Percentiles rank a stretch among this genome's conserved stretches.
phyloP scores from a whole-genome alignment of 1,140 invertebrate genomes.

The Wiebesia pumilae region DNA sequence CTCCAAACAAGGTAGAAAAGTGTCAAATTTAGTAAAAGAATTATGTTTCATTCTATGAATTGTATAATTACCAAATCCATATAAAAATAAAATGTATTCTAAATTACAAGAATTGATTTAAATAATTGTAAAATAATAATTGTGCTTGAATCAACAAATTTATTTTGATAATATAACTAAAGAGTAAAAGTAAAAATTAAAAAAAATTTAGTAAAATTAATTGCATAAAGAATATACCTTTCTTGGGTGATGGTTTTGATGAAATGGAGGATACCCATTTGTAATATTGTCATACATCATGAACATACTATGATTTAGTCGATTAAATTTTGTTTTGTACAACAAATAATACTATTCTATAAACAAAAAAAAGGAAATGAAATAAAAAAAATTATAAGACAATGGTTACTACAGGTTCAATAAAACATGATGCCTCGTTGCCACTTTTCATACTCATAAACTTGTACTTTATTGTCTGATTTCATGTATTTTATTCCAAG shows the following conservation, averaged over 20 bases:
- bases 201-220: not conserved
- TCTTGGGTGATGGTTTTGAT: slow-evolving; percentile 27
- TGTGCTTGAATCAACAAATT: too few relatives aligned
- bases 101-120: too few relatives aligned
- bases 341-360: slow-evolving; percentile 38
- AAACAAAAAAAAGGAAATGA: slow-evolving; percentile 43
- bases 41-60: too few relatives aligned
- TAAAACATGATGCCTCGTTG: slow-evolving; percentile 1
- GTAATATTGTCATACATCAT: slow-evolving; percentile 45
- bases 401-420: not conserved
- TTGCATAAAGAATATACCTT: slow-evolving; percentile 35
- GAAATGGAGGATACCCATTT: slow-evolving; percentile 25
- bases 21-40: too few relatives aligned
- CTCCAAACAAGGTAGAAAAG: too few relatives aligned
- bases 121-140: too few relatives aligned
- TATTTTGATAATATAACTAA: not conserved
- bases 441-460: not conserved
- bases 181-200: not conserved
- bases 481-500: not conserved
- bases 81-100: too few relatives aligned
- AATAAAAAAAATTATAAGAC: slow-evolving; percentile 44
- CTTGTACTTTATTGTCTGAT: not conserved
- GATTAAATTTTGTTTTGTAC: slow-evolving; percentile 29
- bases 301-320: slow-evolving; percentile 36
- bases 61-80: too few relatives aligned